phyloP scores from a whole-genome alignment of 1,140 invertebrate genomes.

The Lamellibrachia luymesi region DNA sequence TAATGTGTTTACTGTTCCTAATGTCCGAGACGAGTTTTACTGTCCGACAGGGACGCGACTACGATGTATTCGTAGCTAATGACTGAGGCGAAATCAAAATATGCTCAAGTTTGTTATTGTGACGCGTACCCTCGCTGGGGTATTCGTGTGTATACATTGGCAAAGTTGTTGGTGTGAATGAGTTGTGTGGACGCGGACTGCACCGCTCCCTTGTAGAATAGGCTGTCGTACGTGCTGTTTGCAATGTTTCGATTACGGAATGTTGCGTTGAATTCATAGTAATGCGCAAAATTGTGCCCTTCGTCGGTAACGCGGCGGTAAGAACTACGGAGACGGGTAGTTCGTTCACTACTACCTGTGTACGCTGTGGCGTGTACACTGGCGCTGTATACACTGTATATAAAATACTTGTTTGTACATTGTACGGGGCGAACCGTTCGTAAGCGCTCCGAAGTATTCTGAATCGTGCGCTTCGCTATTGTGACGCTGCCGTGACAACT shows the following conservation, averaged over 20 bases:
- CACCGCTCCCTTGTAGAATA: background rate
- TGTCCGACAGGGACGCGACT: background rate
- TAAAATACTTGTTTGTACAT: background rate
- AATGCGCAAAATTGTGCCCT: background rate
- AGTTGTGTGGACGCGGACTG: background rate
- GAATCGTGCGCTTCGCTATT: background rate
- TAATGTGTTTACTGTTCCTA: background rate
- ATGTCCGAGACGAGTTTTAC: background rate
- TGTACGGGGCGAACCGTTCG: background rate
- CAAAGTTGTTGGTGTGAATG: background rate
- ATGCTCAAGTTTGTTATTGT: slow-evolving; percentile 5
- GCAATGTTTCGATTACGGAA: slow-evolving; percentile 1
- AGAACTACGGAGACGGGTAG: background rate
- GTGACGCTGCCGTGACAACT: background rate
- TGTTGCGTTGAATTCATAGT: background rate
- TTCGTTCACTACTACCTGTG: background rate
- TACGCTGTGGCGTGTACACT: background rate
- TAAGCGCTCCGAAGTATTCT: background rate
- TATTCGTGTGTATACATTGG: background rate
- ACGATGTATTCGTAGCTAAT: background rate
- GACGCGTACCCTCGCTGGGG: background rate
- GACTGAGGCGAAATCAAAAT: background rate
- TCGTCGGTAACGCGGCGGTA: background rate
- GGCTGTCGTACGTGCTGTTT: background rate
- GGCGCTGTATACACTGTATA: background rate